Evolutionary conservation across 2,113 vertebrate genomes (phyloP).

Genomic region (Gallinago undulata): DNA sequence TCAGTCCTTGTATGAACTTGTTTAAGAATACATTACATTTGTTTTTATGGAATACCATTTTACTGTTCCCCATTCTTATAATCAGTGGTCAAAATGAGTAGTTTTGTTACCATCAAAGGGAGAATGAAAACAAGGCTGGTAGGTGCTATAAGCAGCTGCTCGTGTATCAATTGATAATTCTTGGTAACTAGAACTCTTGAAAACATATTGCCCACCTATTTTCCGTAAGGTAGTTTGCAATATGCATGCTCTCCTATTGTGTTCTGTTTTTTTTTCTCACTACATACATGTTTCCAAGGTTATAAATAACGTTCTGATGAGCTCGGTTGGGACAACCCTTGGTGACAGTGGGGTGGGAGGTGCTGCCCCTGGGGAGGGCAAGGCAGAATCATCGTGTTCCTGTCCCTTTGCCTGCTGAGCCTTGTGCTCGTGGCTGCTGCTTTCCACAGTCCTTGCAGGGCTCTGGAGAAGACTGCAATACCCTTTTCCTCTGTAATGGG

Average conservation of each 20-base stretch:
- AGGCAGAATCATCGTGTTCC: rapidly evolving
- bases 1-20: neutral
- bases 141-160: neutral
- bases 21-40: neutral
- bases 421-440: neutral
- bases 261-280: neutral
- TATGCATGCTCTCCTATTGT: neutral
- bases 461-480: neutral
- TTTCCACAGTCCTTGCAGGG: neutral
- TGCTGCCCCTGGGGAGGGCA: rapidly evolving
- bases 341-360: no score
- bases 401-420: neutral
- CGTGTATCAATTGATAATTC: neutral
- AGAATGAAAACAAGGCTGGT: neutral
- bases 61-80: neutral
- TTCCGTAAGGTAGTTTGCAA: neutral
- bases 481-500: neutral
- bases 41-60: neutral
- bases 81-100: neutral
- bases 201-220: neutral
- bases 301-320: neutral
- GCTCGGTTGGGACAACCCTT: neutral
- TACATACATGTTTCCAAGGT: neutral
- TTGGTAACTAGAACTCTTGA: neutral
- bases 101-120: neutral